phyloP scores from a whole-genome alignment of 1,140 invertebrate species.

The Polyergus mexicanus region DNA sequence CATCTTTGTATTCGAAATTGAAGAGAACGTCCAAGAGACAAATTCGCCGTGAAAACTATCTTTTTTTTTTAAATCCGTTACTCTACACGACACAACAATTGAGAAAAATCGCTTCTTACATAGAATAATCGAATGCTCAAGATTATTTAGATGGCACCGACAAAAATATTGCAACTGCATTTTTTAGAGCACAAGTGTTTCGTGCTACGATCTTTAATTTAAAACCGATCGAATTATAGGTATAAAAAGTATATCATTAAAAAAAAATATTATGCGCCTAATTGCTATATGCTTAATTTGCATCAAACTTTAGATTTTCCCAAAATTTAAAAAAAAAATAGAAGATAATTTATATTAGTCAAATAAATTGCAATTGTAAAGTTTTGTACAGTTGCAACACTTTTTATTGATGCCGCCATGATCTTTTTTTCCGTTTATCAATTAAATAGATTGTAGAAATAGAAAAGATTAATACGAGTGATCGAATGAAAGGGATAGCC shows the following conservation, averaged over 20 bases:
- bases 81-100: neutral
- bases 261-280: neutral
- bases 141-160: neutral
- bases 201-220: neutral
- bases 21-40: neutral
- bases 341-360: neutral
- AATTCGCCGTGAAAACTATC: neutral
- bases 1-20: neutral
- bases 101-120: slow-evolving; percentile 9
- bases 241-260: neutral
- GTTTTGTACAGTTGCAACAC: neutral
- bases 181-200: neutral
- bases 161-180: neutral
- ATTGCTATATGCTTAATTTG: neutral
- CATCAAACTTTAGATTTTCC: neutral
- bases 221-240: neutral
- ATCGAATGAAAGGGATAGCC: slow-evolving; percentile 25
- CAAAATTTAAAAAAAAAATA: too few species aligned
- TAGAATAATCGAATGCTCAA: neutral
- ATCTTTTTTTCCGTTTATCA: neutral
- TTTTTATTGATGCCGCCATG: neutral
- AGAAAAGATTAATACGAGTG: slow-evolving; percentile 12
- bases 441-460: neutral
- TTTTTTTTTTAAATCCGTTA: neutral
- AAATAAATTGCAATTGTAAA: neutral